Evolutionary conservation across 1,140 invertebrate genomes (phyloP).

Genomic region (Hermetia illucens): DNA sequence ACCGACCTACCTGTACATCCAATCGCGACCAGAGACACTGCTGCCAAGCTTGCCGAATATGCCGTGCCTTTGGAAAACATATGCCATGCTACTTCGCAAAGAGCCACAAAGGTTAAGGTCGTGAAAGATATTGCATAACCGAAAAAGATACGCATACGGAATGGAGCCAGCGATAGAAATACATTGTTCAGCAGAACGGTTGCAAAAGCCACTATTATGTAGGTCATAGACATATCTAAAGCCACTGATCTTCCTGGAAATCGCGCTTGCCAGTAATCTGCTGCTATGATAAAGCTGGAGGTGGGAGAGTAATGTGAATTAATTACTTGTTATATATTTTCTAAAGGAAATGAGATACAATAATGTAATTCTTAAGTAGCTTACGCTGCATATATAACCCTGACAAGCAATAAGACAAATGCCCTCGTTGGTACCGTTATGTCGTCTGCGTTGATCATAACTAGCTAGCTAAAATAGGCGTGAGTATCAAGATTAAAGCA

Average conservation of each 20-base stretch:
- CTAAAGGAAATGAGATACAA: too few relatives aligned
- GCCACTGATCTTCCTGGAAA: slow-evolving; percentile 75
- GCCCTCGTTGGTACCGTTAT: too few relatives aligned
- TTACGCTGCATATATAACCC: too few relatives aligned
- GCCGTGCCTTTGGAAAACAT: slow-evolving; percentile 49
- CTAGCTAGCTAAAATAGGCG: too few relatives aligned
- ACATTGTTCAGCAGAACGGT: slow-evolving; percentile 77
- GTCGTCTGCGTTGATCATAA: too few relatives aligned
- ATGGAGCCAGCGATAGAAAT: slow-evolving; percentile 64
- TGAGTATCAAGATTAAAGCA: too few relatives aligned
- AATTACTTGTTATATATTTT: too few relatives aligned
- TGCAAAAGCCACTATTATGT: slow-evolving; percentile 73
- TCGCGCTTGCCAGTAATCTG: slow-evolving; percentile 72
- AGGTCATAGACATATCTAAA: slow-evolving; percentile 83
- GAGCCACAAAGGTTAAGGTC: slow-evolving; percentile 65
- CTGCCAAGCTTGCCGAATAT: slow-evolving; percentile 69
- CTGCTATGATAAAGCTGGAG: slow-evolving; percentile 75
- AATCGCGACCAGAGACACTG: slow-evolving; percentile 70
- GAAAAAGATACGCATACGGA: slow-evolving; percentile 72
- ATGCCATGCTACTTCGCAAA: slow-evolving; percentile 75
- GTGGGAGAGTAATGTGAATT: too few relatives aligned
- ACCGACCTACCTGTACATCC: slow-evolving; percentile 61
- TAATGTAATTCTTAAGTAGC: too few relatives aligned
- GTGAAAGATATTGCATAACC: slow-evolving; percentile 72
- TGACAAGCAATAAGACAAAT: too few relatives aligned